A percentile compares a stretch with the other conserved stretches of the same genome.
Conservation (phyloP, 2,113 vertebrate genomes). For the Heptranchias perlo region DNA sequence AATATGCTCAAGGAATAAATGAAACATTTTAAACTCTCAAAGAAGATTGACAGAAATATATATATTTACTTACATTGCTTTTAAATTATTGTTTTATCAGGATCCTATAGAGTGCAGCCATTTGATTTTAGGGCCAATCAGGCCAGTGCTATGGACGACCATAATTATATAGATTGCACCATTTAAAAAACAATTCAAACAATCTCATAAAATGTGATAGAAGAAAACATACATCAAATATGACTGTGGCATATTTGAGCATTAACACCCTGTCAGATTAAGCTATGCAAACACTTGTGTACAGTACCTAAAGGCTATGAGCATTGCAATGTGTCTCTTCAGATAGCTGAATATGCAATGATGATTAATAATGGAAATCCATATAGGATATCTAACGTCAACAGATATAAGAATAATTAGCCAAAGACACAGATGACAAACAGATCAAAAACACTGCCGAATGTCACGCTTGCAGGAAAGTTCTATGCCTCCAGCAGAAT, state of each 20-base stretch:
- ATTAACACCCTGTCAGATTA: constrained; percentile 26
- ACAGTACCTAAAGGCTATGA: neutral
- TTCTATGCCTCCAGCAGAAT: neutral
- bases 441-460: neutral
- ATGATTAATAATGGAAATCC: neutral
- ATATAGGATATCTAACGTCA: neutral
- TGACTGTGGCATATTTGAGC: neutral
- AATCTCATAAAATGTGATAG: neutral
- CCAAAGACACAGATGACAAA: neutral
- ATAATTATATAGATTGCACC: neutral
- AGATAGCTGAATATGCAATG: neutral
- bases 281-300: constrained; percentile 5
- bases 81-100: neutral
- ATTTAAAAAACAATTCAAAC: neutral
- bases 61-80: neutral
- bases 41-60: neutral
- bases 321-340: neutral
- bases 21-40: neutral
- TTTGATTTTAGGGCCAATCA: neutral
- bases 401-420: constrained; percentile 11
- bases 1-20: neutral
- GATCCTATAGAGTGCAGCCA: neutral
- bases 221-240: neutral
- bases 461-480: constrained; percentile 8
- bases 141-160: no score